A percentile compares a stretch with the other conserved stretches of the same genome.
phyloP scores from a whole-genome alignment of 2,797 vertebrate species.

The Rhinoraja longicauda region DNA sequence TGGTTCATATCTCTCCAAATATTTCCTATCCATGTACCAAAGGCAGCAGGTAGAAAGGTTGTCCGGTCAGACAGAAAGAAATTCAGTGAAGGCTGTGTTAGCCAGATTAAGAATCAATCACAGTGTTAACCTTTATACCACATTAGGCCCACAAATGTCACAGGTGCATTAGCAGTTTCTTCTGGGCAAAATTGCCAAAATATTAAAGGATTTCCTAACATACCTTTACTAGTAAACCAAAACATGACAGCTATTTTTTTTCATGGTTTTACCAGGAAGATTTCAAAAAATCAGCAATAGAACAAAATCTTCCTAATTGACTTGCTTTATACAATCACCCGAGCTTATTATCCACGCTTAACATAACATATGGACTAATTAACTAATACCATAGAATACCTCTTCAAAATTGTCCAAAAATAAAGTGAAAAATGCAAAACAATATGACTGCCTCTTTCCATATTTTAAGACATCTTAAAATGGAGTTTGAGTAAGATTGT shows the following conservation, averaged over 20 bases:
- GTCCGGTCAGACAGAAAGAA: background rate
- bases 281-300: background rate
- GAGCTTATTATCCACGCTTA: background rate
- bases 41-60: background rate
- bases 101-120: background rate
- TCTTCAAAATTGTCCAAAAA: background rate
- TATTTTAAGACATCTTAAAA: background rate
- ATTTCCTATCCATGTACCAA: background rate
- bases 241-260: background rate
- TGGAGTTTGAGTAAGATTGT: background rate
- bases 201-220: background rate
- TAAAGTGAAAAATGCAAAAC: background rate
- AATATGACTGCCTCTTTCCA: background rate
- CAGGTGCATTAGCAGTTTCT: background rate
- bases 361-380: too few relatives aligned
- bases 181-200: background rate
- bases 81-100: background rate
- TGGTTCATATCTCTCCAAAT: too few relatives aligned
- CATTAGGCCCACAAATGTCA: background rate
- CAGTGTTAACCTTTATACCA: too few relatives aligned
- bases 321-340: slow-evolving; percentile 53
- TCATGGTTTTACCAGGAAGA: background rate
- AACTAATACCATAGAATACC: background rate
- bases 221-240: background rate
- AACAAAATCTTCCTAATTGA: slow-evolving; percentile 50